Base-by-base conservation (phyloP, 2,888 invertebrate genomes). In the Idaea biselata region DNA sequence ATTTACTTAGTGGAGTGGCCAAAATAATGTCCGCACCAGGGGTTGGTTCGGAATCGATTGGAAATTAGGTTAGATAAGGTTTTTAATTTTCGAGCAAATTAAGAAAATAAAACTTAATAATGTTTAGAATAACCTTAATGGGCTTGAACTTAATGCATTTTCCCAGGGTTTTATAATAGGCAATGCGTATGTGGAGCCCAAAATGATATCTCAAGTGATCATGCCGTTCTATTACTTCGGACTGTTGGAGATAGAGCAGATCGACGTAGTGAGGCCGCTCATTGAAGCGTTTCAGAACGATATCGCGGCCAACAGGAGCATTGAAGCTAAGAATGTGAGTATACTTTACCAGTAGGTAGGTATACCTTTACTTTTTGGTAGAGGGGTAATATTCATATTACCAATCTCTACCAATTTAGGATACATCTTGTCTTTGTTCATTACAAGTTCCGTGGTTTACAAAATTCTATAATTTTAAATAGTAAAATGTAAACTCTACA, bases 161-260 rank as follows among this genome's bases (percentile, higher is more conserved):
- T 73, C 73, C 16, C 75, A 92, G 91, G 91, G 91, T 53, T 18
- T 92, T 8, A 85, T 91, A 18, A 68, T 91, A 6, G 92, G 91
- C 55, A 92, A 92, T 64, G 90, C 82, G 1, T 88, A 83, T 65
- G 75, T 91, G 5, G 90, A 91, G n/a, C 92, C 91, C 0, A 78
- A 72, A 0, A 84, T 89, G 82, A 82, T 91, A 67, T 64, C 79
- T 0, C 73, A 84, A 44, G 63, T 87, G 17, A 73, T 80, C 0
- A 74, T 77, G 16, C 78, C 87, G 0, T 90, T 85, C 73, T 85
- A 87, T 65, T 76, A 89, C 75, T 87, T 88, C 65, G 91, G 92
- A 1, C 70, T 91, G 1, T 61, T 92, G 55, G 84, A 79, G 17
- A 78, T 79, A 55, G 84, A 89, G 44, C 88, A 92, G 68, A 58